Evolutionary conservation across 2,797 vertebrate species (phyloP), one percentile per base, ranked within the genome.

Genomic region (Hippopotamyrus pictus): DNA sequence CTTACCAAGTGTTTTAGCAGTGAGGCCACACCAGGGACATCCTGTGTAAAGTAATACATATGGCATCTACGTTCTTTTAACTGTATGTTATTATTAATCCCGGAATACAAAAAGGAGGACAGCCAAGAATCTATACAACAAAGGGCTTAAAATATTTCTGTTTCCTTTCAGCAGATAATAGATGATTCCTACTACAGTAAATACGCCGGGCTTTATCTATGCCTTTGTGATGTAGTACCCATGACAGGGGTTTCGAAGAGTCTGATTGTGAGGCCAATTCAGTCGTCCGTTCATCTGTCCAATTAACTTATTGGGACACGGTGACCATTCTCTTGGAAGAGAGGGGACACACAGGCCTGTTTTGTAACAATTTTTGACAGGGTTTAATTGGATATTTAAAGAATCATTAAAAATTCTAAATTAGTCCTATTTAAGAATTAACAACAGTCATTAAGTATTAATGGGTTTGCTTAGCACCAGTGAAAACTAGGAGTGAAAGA

Each of bases 391-490:
- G 97, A 96, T 96, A 97, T 96, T 97, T 97, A 96, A 96, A 95
- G 96, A 95, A 96, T 97, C 95, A 96, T 97, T 97, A 97, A 97
- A 96, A 97, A 96, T 96, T 96, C 96, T 96, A 96, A 97, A 96
- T 96, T 96, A 97, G 96, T 96, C 95, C 96, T 97, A 96, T 96
- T 97, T 97, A 96, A 96, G 96, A 97, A 96, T 96, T 97, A 96
- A 97, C 96, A 96, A 96, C 96, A 95, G 96, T 96, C 97, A 97
- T 97, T 97, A 98, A 98, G 97, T 97, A 97, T 97, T 98, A 97
- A 98, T 96, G 96, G 96, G 95, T 95, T 94, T 91, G 95, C 95
- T 96, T 95, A 95, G 95, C 94, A 96, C 95, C 95, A 96, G 95
- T 95, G 95, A 95, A 97, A 96, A 94, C 93, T 94, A 95, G 96